These are phyloP conservation scores for Melospiza georgiana DNA, from an alignment of 2,113 vertebrate species.

Conservation along the genomic window DNA sequence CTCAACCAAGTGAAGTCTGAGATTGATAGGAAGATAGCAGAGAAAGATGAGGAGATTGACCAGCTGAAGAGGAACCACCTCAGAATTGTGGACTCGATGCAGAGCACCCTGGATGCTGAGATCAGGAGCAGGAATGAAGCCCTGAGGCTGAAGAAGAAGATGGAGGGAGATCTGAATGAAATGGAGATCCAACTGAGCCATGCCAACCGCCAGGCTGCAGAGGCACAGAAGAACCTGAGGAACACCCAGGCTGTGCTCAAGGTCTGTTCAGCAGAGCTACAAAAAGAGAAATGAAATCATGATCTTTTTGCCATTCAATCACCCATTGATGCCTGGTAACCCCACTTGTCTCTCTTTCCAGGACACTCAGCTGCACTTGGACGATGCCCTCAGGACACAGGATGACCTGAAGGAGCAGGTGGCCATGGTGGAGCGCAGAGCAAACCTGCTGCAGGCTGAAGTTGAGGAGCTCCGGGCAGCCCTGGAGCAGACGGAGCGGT, in stretches of 20 bases:
- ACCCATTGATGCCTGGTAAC: too few relatives aligned
- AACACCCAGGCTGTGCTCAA: too few relatives aligned
- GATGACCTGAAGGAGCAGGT: slow-evolving; percentile 88
- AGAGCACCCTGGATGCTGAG: slow-evolving; percentile 68
- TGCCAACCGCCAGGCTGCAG: slow-evolving; percentile 71
- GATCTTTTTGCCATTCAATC: neutral
- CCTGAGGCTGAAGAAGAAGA: slow-evolving; percentile 82
- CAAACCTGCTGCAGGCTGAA: slow-evolving; percentile 59
- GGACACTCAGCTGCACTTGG: slow-evolving; percentile 81
- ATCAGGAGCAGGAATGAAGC: slow-evolving; percentile 77
- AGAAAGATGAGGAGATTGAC: too few relatives aligned
- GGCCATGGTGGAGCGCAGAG: slow-evolving; percentile 83
- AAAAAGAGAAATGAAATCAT: neutral
- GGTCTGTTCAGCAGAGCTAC: too few relatives aligned
- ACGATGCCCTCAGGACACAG: slow-evolving; percentile 78
- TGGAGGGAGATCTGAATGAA: slow-evolving; percentile 84
- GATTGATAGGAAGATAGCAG: too few relatives aligned
- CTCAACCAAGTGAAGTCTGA: too few relatives aligned
- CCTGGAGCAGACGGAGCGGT: neutral
- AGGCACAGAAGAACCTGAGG: slow-evolving; percentile 71
- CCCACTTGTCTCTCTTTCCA: neutral
- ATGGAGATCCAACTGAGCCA: slow-evolving; percentile 84
- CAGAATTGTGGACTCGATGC: too few relatives aligned
- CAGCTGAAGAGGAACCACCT: too few relatives aligned
- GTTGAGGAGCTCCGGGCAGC: neutral